A percentile compares a stretch with the other conserved stretches of the same genome.
These are phyloP conservation scores for Coccyzus lansbergi DNA, from an alignment of 2,797 vertebrate genomes.

Conservation along the genomic window DNA sequence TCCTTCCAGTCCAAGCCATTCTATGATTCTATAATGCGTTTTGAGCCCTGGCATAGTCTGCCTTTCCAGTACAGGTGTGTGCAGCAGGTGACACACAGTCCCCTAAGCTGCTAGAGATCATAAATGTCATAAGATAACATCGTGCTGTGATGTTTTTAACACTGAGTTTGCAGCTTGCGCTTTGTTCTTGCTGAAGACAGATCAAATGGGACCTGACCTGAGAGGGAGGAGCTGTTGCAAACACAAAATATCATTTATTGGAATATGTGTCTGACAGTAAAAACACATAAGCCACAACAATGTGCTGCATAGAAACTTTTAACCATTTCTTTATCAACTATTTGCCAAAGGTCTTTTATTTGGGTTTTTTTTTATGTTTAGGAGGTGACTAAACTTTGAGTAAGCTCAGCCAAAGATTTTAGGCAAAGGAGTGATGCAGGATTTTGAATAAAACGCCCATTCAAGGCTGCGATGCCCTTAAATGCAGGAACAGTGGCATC, in stretches of 20 bases:
- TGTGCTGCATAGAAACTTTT: slow-evolving; percentile 22
- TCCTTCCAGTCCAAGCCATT: too few species aligned
- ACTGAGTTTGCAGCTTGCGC: background rate
- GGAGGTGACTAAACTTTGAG: background rate
- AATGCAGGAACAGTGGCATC: slow-evolving; percentile 78
- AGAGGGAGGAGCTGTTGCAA: background rate
- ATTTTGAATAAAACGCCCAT: background rate
- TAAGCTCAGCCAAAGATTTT: background rate
- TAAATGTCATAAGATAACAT: background rate
- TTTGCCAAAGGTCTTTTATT: background rate
- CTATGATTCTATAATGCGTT: background rate
- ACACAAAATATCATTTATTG: background rate
- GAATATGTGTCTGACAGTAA: background rate
- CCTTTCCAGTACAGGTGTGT: background rate
- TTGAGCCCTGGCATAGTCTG: background rate
- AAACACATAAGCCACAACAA: background rate
- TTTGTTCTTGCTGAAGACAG: background rate
- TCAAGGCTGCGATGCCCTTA: background rate
- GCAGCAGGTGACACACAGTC: background rate
- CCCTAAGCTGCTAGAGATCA: background rate
- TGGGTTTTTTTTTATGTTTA: background rate
- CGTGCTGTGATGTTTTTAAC: background rate
- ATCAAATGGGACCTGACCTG: background rate
- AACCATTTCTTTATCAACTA: slow-evolving; percentile 9
- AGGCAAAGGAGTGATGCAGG: background rate